A percentile compares a stretch with the other conserved stretches of the same genome.
Conservation (phyloP, 2,113 vertebrate species). For the Clarias gariepinus region DNA sequence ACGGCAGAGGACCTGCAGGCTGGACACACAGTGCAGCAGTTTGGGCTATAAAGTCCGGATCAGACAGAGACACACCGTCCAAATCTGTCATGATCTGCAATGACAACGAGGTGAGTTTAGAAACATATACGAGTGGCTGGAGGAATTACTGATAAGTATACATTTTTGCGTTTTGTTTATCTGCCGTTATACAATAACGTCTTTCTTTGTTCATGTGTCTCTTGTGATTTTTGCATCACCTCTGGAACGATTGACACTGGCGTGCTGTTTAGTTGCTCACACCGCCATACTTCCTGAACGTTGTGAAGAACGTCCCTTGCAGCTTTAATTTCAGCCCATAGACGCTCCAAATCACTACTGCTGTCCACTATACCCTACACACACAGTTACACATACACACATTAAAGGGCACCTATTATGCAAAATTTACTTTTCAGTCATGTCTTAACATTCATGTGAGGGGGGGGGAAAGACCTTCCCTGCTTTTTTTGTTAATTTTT, state of each 20-base stretch:
- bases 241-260: conserved; percentile 53
- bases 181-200: background rate
- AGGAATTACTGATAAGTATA: background rate
- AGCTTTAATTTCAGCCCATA: conserved; percentile 70
- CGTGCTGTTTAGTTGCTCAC: conserved; percentile 53
- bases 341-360: conserved; percentile 68
- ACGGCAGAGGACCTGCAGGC: conserved; percentile 63
- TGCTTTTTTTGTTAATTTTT: no score
- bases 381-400: conserved; percentile 21
- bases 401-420: background rate
- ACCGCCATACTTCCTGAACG: conserved; percentile 59
- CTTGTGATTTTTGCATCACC: conserved; percentile 56
- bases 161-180: background rate
- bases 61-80: conserved; percentile 49
- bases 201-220: background rate
- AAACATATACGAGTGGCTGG: background rate
- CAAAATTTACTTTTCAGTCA: no score
- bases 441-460: no score
- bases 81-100: conserved; percentile 66
- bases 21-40: conserved; percentile 67
- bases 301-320: conserved; percentile 67
- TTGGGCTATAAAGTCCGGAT: conserved; percentile 60
- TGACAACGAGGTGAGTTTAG: background rate
- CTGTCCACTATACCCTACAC: conserved; percentile 61
- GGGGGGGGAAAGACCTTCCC: no score